These are phyloP conservation scores for Bujurquina vittata DNA, from an alignment of 2,113 vertebrate species.

Conservation along the genomic window DNA sequence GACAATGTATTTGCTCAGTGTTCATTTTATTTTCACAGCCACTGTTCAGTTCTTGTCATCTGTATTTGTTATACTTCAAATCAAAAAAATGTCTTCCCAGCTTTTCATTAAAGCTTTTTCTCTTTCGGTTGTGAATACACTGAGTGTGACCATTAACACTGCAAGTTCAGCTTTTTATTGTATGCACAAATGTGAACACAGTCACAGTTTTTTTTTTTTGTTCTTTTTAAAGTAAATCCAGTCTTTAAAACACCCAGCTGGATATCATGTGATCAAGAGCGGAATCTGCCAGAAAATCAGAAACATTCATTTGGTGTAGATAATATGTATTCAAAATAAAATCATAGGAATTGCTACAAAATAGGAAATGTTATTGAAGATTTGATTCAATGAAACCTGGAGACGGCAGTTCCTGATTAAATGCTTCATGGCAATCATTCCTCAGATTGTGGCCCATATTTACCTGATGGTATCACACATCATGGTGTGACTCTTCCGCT, in stretches of 20 bases:
- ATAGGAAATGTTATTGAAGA: too few species aligned
- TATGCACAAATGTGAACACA: not conserved
- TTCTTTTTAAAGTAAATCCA: not conserved
- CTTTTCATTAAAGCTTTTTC: conserved; percentile 53
- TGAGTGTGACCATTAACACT: not conserved
- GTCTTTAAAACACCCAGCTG: not conserved
- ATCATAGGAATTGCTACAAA: not conserved
- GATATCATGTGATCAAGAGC: not conserved
- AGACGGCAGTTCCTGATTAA: too few species aligned
- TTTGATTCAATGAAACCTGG: too few species aligned
- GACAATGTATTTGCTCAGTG: conserved; percentile 36
- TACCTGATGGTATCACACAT: not conserved
- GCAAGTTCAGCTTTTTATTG: not conserved
- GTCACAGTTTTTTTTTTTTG: not conserved
- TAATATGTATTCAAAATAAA: not conserved
- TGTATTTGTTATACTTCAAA: conserved; percentile 50
- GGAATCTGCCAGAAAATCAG: not conserved
- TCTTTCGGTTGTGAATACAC: conserved; percentile 4
- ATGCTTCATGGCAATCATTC: not conserved
- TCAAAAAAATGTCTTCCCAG: conserved; percentile 50
- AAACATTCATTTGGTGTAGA: not conserved
- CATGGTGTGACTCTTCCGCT: not conserved
- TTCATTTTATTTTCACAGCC: conserved; percentile 17
- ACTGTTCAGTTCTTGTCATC: conserved; percentile 23
- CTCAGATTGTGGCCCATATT: not conserved